These are phyloP conservation scores for Calyptomena viridis DNA, from an alignment of 2,113 vertebrate genomes.

Conservation along the genomic window DNA sequence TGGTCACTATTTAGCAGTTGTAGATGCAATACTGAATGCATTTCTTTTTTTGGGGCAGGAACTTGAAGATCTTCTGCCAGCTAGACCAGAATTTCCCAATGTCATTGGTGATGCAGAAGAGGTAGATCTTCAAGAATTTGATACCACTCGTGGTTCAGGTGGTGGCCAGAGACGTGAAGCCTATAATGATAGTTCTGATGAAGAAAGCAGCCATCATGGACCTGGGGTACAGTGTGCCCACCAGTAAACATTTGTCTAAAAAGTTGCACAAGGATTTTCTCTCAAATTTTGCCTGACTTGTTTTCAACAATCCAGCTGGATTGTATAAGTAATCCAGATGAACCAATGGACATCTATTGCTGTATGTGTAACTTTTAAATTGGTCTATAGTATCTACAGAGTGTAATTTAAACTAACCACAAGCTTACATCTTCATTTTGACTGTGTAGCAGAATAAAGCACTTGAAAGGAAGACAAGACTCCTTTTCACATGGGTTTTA, in stretches of 20 bases:
- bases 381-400: slow-evolving; percentile 90
- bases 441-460: slow-evolving; percentile 81
- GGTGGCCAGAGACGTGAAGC: slow-evolving; percentile 91
- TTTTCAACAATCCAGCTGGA: slow-evolving; percentile 73
- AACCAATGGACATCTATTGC: slow-evolving; percentile 84
- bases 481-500: slow-evolving; percentile 79
- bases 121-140: slow-evolving; percentile 94
- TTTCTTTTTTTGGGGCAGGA: slow-evolving; percentile 77
- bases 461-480: slow-evolving; percentile 75
- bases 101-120: slow-evolving; percentile 92
- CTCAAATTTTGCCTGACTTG: slow-evolving; percentile 73
- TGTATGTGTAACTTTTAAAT: slow-evolving; percentile 90
- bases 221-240: slow-evolving; percentile 98
- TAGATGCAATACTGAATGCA: background rate
- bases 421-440: slow-evolving; percentile 80
- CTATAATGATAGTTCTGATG: slow-evolving; percentile 97
- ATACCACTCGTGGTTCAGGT: slow-evolving; percentile 87
- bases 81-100: slow-evolving; percentile 87
- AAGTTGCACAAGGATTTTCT: slow-evolving; percentile 75
- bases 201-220: slow-evolving; percentile 93
- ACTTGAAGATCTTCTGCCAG: slow-evolving; percentile 94
- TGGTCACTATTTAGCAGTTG: background rate
- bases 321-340: slow-evolving; percentile 75
- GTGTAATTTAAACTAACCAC: slow-evolving; percentile 94
- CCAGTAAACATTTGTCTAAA: slow-evolving; percentile 81